Percentiles rank a stretch among this genome's conserved stretches.
These are phyloP conservation scores for Xenopus tropicalis DNA, from an alignment of 2,113 vertebrate species.

Conservation along the genomic window DNA sequence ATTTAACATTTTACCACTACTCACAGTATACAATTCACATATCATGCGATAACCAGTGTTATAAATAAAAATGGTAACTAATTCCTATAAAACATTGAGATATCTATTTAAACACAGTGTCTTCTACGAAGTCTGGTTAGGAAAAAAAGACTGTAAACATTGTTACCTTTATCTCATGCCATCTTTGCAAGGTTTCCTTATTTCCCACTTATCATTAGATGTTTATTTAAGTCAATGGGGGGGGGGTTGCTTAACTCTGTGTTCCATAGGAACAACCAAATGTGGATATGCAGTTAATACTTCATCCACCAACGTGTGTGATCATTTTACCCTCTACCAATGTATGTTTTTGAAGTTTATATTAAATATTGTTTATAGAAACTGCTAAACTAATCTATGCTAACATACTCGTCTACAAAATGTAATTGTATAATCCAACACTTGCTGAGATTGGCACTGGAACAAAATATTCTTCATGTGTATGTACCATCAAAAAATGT, in stretches of 20 bases:
- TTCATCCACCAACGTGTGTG: conserved; percentile 19
- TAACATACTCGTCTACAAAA: conserved; percentile 3
- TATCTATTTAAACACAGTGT: conserved; percentile 86
- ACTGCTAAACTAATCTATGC: not conserved
- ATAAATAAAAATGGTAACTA: conserved; percentile 78
- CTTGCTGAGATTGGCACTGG: conserved; percentile 1
- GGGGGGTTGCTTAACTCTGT: conserved; percentile 64
- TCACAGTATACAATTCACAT: conserved; percentile 83
- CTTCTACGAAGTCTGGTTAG: conserved; percentile 66
- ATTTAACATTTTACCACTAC: conserved; percentile 89
- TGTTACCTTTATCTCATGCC: conserved; percentile 75
- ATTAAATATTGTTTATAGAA: not conserved
- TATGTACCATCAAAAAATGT: conserved; percentile 11
- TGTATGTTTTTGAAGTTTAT: conserved; percentile 17
- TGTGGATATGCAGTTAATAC: conserved; percentile 21
- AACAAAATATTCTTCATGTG: conserved; percentile 6
- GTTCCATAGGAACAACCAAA: conserved; percentile 47
- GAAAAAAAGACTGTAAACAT: conserved; percentile 88
- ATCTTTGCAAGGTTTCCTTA: conserved; percentile 57
- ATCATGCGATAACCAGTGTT: conserved; percentile 87
- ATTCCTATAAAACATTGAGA: conserved; percentile 80
- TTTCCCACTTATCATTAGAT: conserved; percentile 37
- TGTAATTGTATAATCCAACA: conserved; percentile 7
- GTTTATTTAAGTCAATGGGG: conserved; percentile 54
- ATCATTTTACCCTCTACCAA: not conserved